Evolutionary conservation across 2,797 vertebrate species (phyloP).

Genomic region (Eleutherodactylus coqui): DNA sequence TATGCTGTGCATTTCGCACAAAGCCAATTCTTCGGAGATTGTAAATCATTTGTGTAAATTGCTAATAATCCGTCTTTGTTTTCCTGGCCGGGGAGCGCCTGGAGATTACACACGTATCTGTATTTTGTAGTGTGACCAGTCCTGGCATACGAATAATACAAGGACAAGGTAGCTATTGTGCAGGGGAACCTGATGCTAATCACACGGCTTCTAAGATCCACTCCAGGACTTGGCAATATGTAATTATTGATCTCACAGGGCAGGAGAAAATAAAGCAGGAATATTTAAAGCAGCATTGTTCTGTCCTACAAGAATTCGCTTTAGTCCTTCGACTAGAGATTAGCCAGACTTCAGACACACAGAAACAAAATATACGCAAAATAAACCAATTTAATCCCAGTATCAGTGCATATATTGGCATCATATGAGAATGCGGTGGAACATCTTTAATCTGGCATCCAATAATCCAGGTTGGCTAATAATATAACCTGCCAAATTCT

Average conservation of each 20-base stretch:
- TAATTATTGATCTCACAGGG: slow-evolving; percentile 23
- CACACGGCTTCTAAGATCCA: background rate
- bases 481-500: no score
- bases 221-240: slow-evolving; percentile 25
- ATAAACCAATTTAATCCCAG: background rate
- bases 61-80: slow-evolving; percentile 35
- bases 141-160: background rate
- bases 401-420: background rate
- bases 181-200: slow-evolving; percentile 20
- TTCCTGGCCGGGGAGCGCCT: slow-evolving; percentile 5
- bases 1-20: background rate
- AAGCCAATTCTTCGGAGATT: slow-evolving; percentile 2
- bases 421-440: no score
- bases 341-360: background rate
- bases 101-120: background rate
- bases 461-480: background rate
- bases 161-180: slow-evolving; percentile 26
- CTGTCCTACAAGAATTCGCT: background rate
- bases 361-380: background rate
- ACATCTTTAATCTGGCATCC: background rate
- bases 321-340: background rate
- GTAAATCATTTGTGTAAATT: slow-evolving; percentile 22
- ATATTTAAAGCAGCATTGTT: slow-evolving; percentile 24
- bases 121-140: slow-evolving; percentile 10
- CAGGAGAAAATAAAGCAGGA: background rate